Evolutionary conservation across 2,797 vertebrate genomes (phyloP).

Genomic region (Novumbra hubbsi): DNA sequence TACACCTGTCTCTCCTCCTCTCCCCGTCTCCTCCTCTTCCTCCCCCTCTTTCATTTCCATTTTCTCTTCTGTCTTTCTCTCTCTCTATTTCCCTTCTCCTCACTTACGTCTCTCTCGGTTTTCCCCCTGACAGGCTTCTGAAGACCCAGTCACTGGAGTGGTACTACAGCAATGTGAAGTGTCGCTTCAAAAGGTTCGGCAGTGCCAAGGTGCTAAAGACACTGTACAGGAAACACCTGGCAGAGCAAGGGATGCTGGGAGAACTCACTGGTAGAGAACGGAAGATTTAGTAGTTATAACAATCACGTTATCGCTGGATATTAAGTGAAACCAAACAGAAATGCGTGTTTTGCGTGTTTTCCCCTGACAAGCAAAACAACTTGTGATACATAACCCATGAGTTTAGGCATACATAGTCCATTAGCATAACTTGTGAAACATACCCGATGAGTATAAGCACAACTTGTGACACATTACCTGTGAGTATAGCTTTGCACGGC

Average conservation of each 20-base stretch:
- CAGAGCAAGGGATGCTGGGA: conserved; percentile 75
- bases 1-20: neutral
- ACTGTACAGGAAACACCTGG: conserved; percentile 86
- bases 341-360: too few species aligned
- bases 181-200: conserved; percentile 92
- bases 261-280: conserved; percentile 76
- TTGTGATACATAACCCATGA: too few species aligned
- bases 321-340: neutral
- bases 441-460: too few species aligned
- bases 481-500: neutral
- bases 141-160: conserved; percentile 92
- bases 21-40: neutral
- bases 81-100: neutral
- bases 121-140: conserved; percentile 74
- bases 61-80: neutral
- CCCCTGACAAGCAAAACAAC: too few species aligned
- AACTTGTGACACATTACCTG: too few species aligned
- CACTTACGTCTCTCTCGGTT: neutral
- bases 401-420: too few species aligned
- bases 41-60: neutral
- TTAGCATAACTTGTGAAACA: too few species aligned
- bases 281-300: neutral
- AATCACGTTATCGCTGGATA: neutral
- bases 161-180: conserved; percentile 94
- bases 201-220: conserved; percentile 96